These are phyloP conservation scores for Eupithecia dodoneata DNA, from an alignment of 2,888 invertebrate species.

Conservation along the genomic window DNA sequence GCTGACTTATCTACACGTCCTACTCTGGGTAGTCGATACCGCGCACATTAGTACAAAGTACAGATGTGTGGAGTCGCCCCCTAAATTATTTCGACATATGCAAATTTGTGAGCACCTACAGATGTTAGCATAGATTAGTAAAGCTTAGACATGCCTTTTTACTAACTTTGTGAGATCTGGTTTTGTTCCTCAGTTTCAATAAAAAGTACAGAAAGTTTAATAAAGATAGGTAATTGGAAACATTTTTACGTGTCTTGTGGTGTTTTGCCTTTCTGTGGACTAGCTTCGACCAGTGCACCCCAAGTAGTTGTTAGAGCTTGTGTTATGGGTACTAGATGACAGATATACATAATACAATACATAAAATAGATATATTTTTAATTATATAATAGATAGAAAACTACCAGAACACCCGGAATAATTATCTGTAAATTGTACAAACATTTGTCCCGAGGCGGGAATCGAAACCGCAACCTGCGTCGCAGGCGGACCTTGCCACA, in stretches of 20 bases:
- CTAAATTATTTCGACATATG: slow-evolving; percentile 85
- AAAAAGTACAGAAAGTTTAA: not conserved
- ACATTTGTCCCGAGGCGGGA: too few species aligned
- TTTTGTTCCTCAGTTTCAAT: not conserved
- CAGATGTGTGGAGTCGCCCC: slow-evolving; percentile 74
- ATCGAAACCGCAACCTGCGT: too few species aligned
- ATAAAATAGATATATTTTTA: too few species aligned
- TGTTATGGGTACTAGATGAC: too few species aligned
- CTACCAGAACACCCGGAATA: too few species aligned
- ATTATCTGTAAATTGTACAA: too few species aligned
- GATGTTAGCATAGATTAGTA: slow-evolving; percentile 65
- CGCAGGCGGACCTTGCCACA: too few species aligned
- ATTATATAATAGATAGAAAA: too few species aligned
- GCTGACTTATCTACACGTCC: slow-evolving; percentile 20
- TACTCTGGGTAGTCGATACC: slow-evolving; percentile 65
- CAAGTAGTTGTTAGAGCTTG: too few species aligned
- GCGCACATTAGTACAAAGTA: slow-evolving; percentile 70
- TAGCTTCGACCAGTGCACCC: not conserved
- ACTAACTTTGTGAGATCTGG: not conserved
- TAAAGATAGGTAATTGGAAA: not conserved
- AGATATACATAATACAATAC: too few species aligned
- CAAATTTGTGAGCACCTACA: slow-evolving; percentile 83
- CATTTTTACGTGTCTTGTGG: not conserved
- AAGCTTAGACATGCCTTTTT: slow-evolving; percentile 24
- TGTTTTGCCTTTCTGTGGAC: not conserved